Conservation (phyloP, 2,797 vertebrate species). For the Spea hammondii region DNA sequence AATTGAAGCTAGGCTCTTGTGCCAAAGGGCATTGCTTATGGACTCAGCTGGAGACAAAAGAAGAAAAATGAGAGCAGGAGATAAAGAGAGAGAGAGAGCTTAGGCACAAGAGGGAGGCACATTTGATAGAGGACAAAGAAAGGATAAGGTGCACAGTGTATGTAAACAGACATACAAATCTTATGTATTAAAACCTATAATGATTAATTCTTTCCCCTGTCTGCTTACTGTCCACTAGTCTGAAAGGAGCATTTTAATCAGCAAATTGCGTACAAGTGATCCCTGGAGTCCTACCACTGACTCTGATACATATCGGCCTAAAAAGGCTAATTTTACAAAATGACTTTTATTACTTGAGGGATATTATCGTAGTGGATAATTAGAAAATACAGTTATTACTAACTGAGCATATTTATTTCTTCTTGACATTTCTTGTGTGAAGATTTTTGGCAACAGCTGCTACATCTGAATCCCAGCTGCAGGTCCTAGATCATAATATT, state of each 20-base stretch:
- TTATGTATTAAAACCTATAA: conserved; percentile 15
- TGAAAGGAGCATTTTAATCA: conserved; percentile 29
- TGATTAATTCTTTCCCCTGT: conserved; percentile 18
- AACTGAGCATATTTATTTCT: conserved; percentile 39
- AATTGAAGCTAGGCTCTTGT: not conserved
- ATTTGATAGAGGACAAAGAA: conserved; percentile 4
- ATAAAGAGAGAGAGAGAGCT: too few relatives aligned
- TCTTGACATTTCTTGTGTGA: conserved; percentile 47
- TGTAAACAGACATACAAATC: conserved; percentile 2
- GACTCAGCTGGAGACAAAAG: not conserved
- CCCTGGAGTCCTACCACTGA: conserved; percentile 3
- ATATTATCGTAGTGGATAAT: conserved; percentile 24
- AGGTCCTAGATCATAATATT: conserved; percentile 50
- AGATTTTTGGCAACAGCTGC: conserved; percentile 46
- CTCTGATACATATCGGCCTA: conserved; percentile 6
- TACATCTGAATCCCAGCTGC: conserved; percentile 50
- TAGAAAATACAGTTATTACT: conserved; percentile 14
- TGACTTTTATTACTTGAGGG: conserved; percentile 34
- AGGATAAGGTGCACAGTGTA: not conserved
- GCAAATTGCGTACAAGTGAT: conserved; percentile 16
- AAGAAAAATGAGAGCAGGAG: not conserved
- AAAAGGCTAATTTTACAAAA: conserved; percentile 38
- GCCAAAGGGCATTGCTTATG: too few relatives aligned
- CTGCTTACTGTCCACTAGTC: conserved; percentile 15
- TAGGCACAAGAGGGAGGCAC: not conserved